Base-by-base conservation (phyloP, 2,888 invertebrate species). In the Mystacides longicornis region DNA sequence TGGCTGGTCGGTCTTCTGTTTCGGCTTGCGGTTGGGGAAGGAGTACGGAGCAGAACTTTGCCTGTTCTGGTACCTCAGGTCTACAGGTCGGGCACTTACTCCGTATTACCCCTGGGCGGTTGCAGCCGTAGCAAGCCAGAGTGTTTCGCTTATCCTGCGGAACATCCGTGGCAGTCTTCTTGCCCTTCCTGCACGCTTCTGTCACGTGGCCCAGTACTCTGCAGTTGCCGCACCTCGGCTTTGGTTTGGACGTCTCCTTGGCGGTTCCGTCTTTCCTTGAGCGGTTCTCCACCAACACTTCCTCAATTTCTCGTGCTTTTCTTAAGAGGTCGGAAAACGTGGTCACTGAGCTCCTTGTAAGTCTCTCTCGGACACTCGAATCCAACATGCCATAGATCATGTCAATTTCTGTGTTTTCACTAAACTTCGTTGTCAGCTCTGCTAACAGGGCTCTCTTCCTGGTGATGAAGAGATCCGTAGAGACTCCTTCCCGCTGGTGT, bases 291-390 rank as follows among this genome's bases (percentile, higher is more conserved):
- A 11, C 31, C 9, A 3, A 5, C 11, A 31, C 31, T 18, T 49
- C 49, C 20, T 49, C 49, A 9, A 49, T 4, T 31, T 49, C 31
- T 18, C 49, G 23, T 23, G 31, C 49, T 16, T 49, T 49, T 20
- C 31, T 18, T n/a, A 27, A 20, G 4, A 49, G n/a, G 3, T 5
- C 20, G 5, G 9, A 11, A 19, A 45, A 45, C 3, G 45, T 19
- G 19, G 18, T 7, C 18, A 45, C 45, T 21, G 45, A 7, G 18
- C 20, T 21, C 20, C 45, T 45, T 5, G 45, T 19, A 5, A 45
- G 9, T 16, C 20, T 45, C 14, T 45, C 45, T n/a, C 18, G 18
- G 14, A 45, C 20, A 5, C 45, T 45, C 3, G 45, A 21, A 21
- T 45, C 9, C 7, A 45, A 21, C 16, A 20, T 19, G 20, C 20